Base-by-base conservation (phyloP, 2,797 vertebrate species). In the Centropyge bicolor region DNA sequence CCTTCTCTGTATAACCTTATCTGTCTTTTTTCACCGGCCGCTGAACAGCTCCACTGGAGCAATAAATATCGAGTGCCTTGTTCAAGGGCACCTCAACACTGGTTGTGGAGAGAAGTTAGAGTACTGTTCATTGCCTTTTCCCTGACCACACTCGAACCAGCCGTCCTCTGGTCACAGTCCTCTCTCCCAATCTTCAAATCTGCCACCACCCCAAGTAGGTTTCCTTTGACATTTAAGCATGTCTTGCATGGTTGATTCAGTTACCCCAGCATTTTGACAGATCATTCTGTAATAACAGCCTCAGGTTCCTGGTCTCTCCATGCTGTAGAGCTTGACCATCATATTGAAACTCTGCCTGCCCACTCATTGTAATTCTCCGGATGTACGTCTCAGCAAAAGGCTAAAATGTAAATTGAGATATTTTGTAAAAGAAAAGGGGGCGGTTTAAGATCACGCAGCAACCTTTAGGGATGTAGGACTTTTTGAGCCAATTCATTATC, bases 51-150 rank as follows among this genome's bases (percentile, higher is more conserved):
- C 22, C 64, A 76, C 48, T 62, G 63, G 35, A 49, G 70, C 71
- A 67, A 70, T 83, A 73, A 51, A 73, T 38, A 72, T 13, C n/a
- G 57, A 67, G 56, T 76, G 49, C 60, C 63, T 78, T 76, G 46
- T 78, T 70, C 43, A 76, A 78, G 55, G 80, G 46, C 71, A 78
- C 60, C 45, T 81, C 82, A 76, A 24, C 49, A 76, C 64, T 20
- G 9, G 45, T 55, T 83, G 20, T 60, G 74, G 61, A 74, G 52
- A 66, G 63, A 69, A 35, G 54, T 57, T 54, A 20, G 11, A 68
- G 48, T 22, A 55, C 20, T 62, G 17, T 11, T 72, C 43, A n/a
- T 41, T 60, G 19, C 52, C 27, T 43, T n/a, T 12, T 27, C 46
- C 7, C 59, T 5, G 22, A 70, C 64, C 38, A n/a, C 16, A 45